These are phyloP conservation scores for Heliothis subflexa DNA, from an alignment of 1,140 invertebrate genomes.

Conservation along the genomic window DNA sequence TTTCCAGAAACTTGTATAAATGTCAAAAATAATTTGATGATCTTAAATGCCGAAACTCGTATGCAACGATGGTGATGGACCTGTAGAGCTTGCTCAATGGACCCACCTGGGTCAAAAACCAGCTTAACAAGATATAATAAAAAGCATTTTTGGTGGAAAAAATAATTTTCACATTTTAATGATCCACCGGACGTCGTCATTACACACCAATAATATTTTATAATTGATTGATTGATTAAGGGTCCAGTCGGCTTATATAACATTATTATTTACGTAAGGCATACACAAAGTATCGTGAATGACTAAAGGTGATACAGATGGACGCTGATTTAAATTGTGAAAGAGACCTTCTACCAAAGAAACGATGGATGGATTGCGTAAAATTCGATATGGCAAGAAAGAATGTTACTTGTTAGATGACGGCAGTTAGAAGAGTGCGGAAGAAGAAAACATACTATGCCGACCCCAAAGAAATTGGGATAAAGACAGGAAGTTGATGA, in stretches of 20 bases:
- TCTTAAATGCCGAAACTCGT: constrained; percentile 3
- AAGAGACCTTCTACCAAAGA: no score
- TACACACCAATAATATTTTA: constrained; percentile 20
- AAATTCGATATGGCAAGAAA: no score
- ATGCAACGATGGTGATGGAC: not conserved
- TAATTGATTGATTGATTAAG: constrained; percentile 32
- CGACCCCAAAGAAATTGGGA: no score
- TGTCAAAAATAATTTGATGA: constrained; percentile 31
- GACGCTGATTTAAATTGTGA: no score
- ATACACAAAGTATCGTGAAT: not conserved
- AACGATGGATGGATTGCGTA: no score
- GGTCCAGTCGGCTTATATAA: constrained; percentile 16
- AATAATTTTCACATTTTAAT: constrained; percentile 31
- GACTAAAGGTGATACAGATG: no score
- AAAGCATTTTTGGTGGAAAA: constrained; percentile 10
- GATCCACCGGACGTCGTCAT: not conserved
- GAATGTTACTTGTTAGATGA: no score
- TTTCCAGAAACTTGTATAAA: not conserved
- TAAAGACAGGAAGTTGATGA: no score
- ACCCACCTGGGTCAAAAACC: not conserved
- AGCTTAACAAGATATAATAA: not conserved
- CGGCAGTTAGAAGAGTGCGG: no score
- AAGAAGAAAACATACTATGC: no score
- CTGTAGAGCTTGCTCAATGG: not conserved
- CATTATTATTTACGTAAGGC: constrained; percentile 13